These are phyloP conservation scores for Eucidaris tribuloides DNA, from an alignment of 35 echinoderm and acorn worm species.

Conservation along the genomic window DNA sequence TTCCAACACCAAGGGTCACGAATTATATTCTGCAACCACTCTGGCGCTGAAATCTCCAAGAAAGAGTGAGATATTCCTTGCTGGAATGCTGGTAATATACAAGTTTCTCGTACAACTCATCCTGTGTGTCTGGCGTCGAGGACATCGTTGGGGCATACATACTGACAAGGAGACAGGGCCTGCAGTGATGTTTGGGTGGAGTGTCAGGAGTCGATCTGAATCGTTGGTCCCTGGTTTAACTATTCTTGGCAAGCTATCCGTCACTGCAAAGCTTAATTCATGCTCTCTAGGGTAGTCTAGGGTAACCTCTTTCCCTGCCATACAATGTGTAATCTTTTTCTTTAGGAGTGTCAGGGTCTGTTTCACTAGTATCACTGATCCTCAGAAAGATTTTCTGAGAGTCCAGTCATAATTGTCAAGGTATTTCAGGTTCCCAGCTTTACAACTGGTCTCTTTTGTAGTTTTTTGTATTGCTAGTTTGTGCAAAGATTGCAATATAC, in stretches of 20 bases:
- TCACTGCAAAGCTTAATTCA: slow-evolving; percentile 63
- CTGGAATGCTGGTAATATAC: not conserved
- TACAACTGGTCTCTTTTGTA: slow-evolving; percentile 16
- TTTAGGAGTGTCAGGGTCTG: not conserved
- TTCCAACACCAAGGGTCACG: slow-evolving; percentile 17
- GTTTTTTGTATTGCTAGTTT: not conserved
- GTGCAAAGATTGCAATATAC: not conserved
- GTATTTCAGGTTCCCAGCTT: too few relatives aligned
- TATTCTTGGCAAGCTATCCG: not conserved
- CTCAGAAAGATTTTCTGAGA: not conserved
- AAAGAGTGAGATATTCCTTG: slow-evolving; percentile 22
- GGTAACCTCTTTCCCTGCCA: slow-evolving; percentile 20
- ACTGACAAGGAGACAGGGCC: not conserved
- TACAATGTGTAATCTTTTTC: slow-evolving; percentile 49
- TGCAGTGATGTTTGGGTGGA: not conserved
- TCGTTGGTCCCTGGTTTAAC: not conserved
- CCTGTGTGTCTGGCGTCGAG: not conserved
- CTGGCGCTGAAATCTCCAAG: slow-evolving; percentile 54
- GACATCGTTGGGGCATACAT: not conserved
- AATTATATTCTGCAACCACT: slow-evolving; percentile 19
- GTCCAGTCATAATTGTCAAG: not conserved
- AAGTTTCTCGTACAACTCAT: not conserved
- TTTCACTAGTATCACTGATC: not conserved
- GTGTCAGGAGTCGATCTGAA: not conserved
- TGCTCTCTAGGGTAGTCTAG: slow-evolving; percentile 17